Percentiles rank a stretch among this genome's conserved stretches.
phyloP scores from a whole-genome alignment of 2,888 invertebrate genomes.

The Drosophila rubida region DNA sequence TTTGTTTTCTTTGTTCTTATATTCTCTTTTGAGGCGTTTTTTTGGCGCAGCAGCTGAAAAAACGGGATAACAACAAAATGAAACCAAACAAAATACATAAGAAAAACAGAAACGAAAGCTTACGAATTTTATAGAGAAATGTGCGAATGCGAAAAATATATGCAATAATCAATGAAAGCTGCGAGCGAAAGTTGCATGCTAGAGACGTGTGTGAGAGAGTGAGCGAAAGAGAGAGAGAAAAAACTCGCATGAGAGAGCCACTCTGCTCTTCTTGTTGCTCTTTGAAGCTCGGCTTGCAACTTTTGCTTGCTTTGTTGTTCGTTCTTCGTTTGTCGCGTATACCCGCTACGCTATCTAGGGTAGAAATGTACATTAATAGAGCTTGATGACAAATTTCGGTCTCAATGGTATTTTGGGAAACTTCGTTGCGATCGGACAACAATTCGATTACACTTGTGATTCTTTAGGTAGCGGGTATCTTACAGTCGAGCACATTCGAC shows the following conservation, averaged over 20 bases:
- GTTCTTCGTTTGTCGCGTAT: not conserved
- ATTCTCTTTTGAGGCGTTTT: slow-evolving; percentile 20
- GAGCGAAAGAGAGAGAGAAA: not conserved
- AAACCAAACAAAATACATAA: slow-evolving; percentile 50
- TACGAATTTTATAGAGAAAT: slow-evolving; percentile 48
- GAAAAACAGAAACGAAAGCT: slow-evolving; percentile 62
- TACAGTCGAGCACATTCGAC: slow-evolving; percentile 2
- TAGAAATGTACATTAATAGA: not conserved
- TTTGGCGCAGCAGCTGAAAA: slow-evolving; percentile 49
- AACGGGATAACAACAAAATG: slow-evolving; percentile 29
- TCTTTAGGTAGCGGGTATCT: not conserved
- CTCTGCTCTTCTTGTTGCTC: slow-evolving; percentile 17
- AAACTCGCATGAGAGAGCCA: slow-evolving; percentile 1
- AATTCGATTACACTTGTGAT: not conserved
- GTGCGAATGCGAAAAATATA: slow-evolving; percentile 20
- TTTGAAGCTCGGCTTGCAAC: slow-evolving; percentile 27
- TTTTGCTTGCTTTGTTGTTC: not conserved
- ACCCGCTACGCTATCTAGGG: slow-evolving; percentile 1
- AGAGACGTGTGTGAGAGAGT: not conserved
- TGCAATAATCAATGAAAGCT: slow-evolving; percentile 55
- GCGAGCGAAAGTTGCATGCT: slow-evolving; percentile 52
- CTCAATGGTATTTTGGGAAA: not conserved
- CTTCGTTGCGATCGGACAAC: not conserved
- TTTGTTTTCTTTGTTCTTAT: slow-evolving; percentile 6
- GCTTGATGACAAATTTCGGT: not conserved